phyloP scores from a whole-genome alignment of 2,797 vertebrate species.

The Chanos chanos region DNA sequence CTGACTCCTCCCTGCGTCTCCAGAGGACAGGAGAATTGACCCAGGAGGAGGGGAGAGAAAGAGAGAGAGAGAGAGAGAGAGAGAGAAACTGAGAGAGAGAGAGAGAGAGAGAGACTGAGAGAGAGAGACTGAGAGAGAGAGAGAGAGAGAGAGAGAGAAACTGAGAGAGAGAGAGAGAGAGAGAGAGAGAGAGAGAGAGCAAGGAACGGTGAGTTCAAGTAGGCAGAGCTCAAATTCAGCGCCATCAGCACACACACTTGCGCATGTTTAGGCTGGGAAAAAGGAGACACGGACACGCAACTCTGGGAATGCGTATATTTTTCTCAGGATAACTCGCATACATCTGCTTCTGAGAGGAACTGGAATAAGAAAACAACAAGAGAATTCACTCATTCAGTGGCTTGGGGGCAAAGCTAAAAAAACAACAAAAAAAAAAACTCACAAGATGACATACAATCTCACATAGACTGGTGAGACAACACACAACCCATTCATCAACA shows the following conservation, averaged over 20 bases:
- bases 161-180: slow-evolving; percentile 17
- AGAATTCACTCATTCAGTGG: neutral
- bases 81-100: slow-evolving; percentile 5
- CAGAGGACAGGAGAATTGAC: slow-evolving; percentile 67
- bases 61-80: slow-evolving; percentile 3
- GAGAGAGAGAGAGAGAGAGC: slow-evolving; percentile 17
- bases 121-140: neutral
- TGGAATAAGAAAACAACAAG: neutral
- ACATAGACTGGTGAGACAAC: slow-evolving; percentile 29
- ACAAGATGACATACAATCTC: slow-evolving; percentile 3
- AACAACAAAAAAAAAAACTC: slow-evolving; percentile 7
- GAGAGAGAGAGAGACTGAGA: neutral
- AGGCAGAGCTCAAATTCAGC: slow-evolving; percentile 63
- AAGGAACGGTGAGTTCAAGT: slow-evolving; percentile 38
- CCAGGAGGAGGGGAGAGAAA: slow-evolving; percentile 61
- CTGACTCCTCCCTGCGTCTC: slow-evolving; percentile 63
- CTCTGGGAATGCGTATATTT: slow-evolving; percentile 41
- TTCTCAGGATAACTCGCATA: slow-evolving; percentile 55
- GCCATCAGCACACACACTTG: slow-evolving; percentile 47
- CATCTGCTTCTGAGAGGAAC: neutral
- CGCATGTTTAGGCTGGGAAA: slow-evolving; percentile 27
- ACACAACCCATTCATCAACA: slow-evolving; percentile 22
- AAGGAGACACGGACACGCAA: slow-evolving; percentile 12
- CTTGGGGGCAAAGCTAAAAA: slow-evolving; percentile 5
- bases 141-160: slow-evolving; percentile 1